Conservation (phyloP, 2,888 invertebrate genomes). For the Petrophora chlorosata region DNA sequence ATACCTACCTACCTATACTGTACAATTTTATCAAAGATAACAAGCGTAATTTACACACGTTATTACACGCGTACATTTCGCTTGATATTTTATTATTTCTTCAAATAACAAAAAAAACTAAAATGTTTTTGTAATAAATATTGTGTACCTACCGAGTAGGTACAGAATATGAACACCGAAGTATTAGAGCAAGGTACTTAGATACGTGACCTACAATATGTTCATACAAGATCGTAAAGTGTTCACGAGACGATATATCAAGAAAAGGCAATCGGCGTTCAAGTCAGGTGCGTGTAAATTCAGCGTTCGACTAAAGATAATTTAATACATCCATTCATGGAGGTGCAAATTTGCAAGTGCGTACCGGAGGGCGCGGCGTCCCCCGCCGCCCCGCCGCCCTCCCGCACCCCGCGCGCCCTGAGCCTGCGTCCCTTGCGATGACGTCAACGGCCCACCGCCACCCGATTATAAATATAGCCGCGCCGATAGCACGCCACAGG, state of each 20-base stretch:
- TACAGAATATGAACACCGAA: too few species aligned
- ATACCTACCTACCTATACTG: too few species aligned
- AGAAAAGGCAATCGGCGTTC: conserved; percentile 52
- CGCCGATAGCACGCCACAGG: conserved; percentile 77
- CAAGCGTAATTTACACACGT: too few species aligned
- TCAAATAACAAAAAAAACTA: background rate
- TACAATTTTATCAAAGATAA: too few species aligned
- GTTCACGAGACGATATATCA: conserved; percentile 37
- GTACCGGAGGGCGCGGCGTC: conserved; percentile 72
- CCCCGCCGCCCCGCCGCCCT: conserved; percentile 38
- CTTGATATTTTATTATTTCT: too few species aligned
- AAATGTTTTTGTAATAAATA: background rate
- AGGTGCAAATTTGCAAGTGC: conserved; percentile 81
- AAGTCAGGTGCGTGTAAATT: conserved; percentile 65
- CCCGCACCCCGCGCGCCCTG: conserved; percentile 43
- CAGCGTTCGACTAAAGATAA: conserved; percentile 65
- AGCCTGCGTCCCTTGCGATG: conserved; percentile 59
- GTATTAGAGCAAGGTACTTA: conserved; percentile 12
- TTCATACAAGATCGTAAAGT: conserved; percentile 27
- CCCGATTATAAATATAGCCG: conserved; percentile 80
- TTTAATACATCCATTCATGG: conserved; percentile 79
- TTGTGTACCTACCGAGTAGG: background rate
- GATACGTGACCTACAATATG: conserved; percentile 23
- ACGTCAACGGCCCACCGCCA: conserved; percentile 78
- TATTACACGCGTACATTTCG: too few species aligned